These are phyloP conservation scores for Popillia japonica DNA, from an alignment of 1,140 invertebrate species.

Conservation along the genomic window DNA sequence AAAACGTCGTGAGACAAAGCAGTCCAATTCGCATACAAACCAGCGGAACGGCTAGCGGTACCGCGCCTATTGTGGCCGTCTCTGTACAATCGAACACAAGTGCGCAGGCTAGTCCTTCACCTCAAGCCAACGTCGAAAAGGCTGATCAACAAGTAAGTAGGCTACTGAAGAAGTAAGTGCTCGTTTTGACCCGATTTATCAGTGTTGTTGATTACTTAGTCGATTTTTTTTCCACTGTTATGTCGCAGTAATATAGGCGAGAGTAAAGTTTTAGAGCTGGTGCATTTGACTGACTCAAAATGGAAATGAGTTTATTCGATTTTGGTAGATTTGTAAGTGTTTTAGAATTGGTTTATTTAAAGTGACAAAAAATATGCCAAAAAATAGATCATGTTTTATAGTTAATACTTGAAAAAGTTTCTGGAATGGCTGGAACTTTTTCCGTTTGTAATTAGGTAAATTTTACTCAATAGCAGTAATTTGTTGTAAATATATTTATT, in stretches of 20 bases:
- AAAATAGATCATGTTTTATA: background rate
- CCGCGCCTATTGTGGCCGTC: constrained; percentile 62
- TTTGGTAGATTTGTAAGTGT: constrained; percentile 4
- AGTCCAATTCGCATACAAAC: constrained; percentile 63
- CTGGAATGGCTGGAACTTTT: too few species aligned
- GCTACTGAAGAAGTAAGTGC: constrained; percentile 55
- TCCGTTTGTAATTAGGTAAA: background rate
- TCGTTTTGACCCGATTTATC: constrained; percentile 32
- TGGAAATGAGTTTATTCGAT: background rate
- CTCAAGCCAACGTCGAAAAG: constrained; percentile 43
- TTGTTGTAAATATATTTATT: background rate
- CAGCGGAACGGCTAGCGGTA: constrained; percentile 51
- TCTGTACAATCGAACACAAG: constrained; percentile 57
- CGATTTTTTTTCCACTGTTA: background rate
- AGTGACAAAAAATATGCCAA: background rate
- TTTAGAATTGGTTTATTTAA: constrained; percentile 21
- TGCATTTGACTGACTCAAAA: constrained; percentile 10
- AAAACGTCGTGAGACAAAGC: constrained; percentile 58
- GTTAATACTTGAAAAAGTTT: too few species aligned
- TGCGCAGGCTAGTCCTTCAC: constrained; percentile 35
- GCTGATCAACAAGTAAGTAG: constrained; percentile 59
- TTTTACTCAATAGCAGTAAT: background rate
- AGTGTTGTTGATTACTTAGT: constrained; percentile 30
- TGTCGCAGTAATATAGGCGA: background rate
- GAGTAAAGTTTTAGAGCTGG: constrained; percentile 22